phyloP scores from a whole-genome alignment of 2,888 invertebrate species.

The Calliphora vomitoria region DNA sequence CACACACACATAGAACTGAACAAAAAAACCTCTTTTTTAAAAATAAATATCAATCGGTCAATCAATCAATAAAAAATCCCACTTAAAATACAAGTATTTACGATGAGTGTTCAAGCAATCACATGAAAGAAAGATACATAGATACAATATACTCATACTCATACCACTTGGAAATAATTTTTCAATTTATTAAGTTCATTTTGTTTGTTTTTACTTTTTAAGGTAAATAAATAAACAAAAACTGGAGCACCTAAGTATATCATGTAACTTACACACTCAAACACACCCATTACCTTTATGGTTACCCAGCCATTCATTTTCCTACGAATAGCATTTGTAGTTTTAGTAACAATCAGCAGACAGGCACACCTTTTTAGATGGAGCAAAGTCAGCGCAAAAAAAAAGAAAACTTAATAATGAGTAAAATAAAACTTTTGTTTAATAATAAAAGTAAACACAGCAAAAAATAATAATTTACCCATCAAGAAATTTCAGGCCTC shows the following conservation, averaged over 20 bases:
- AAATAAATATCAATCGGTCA: constrained; percentile 52
- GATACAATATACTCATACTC: neutral
- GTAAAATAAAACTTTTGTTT: constrained; percentile 31
- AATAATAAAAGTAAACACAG: constrained; percentile 12
- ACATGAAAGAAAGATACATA: neutral
- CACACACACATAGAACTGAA: neutral
- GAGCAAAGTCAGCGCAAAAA: neutral
- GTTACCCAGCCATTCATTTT: constrained; percentile 11
- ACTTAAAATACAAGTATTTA: constrained; percentile 54
- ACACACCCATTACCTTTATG: neutral
- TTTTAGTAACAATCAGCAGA: neutral
- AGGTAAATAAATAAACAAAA: constrained; percentile 36
- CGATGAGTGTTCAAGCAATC: neutral
- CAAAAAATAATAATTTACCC: constrained; percentile 25
- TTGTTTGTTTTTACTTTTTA: constrained; percentile 33
- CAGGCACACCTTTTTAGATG: neutral
- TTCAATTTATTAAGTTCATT: constrained; percentile 39
- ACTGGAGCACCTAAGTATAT: constrained; percentile 17
- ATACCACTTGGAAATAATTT: constrained; percentile 16
- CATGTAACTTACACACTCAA: neutral
- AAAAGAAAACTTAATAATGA: neutral
- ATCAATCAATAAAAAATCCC: constrained; percentile 63
- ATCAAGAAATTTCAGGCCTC: constrained; percentile 10
- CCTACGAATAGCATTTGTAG: neutral
- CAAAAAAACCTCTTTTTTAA: neutral